Percentiles rank a stretch among this genome's conserved stretches.
phyloP scores from a whole-genome alignment of 2,888 invertebrate genomes.

The Ferrisia virgata region DNA sequence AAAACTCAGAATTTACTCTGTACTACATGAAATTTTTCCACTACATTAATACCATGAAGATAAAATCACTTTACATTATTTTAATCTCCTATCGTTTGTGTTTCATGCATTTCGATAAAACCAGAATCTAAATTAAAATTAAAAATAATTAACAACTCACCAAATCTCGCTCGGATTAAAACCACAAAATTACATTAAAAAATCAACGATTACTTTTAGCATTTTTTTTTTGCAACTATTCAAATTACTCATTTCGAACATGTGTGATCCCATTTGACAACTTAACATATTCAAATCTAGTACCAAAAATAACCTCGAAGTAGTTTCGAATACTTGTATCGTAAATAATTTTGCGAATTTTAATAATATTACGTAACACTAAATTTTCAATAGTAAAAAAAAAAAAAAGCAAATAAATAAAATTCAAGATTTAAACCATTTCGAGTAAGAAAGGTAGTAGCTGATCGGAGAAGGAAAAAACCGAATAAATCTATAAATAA shows the following conservation, averaged over 20 bases:
- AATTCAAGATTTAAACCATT: background rate
- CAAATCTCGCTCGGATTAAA: background rate
- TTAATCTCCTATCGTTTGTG: too few relatives aligned
- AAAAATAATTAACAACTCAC: too few relatives aligned
- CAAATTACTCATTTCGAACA: background rate
- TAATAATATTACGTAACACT: background rate
- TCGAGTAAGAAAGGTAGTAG: background rate
- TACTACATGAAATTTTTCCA: too few relatives aligned
- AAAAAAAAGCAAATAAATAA: background rate
- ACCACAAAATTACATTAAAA: background rate
- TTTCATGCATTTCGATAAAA: too few relatives aligned
- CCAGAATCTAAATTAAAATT: too few relatives aligned
- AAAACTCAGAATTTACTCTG: too few relatives aligned
- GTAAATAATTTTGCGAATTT: background rate
- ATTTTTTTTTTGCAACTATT: background rate
- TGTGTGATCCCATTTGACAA: background rate
- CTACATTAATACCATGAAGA: too few relatives aligned
- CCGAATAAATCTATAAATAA: constrained; percentile 2
- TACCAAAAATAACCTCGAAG: background rate
- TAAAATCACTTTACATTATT: too few relatives aligned
- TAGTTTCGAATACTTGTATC: background rate
- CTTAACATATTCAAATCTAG: background rate
- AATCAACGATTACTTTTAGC: background rate
- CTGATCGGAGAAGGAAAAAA: background rate
- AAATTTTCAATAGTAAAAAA: background rate